Evolutionary conservation across 2,888 invertebrate species (phyloP), one percentile per base, ranked within the genome.

Genomic region (Drosophila barbarae): DNA sequence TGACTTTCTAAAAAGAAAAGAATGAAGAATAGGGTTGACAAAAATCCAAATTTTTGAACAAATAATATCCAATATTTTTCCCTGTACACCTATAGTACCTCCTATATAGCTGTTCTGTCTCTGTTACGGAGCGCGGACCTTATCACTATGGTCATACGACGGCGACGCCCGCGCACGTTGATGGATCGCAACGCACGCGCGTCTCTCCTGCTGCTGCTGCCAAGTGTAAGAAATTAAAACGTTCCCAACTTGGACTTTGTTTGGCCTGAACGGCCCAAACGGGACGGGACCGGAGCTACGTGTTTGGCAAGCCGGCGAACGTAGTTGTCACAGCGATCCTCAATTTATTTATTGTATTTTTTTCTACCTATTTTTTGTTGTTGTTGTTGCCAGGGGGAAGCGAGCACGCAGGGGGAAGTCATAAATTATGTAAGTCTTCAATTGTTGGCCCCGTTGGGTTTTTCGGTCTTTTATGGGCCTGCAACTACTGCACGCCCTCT

Each of bases 301-400:
- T 85, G 86, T 78, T 78, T 84, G 86, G 82, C 84, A 77, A 85
- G 74, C 38, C 67, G 73, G 64, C 79, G 72, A 74, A 52, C 47
- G 67, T 41, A 41, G 41, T 65, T 57, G 57, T 57, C 58, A 67
- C 51, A 69, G 47, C 84, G 74, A 81, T 82, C 83, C 85, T 80
- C 85, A 83, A 78, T 80, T 80, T 85, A 85, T 85, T 80, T 83
- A 85, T 84, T 76, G 80, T 85, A 81, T 77, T 77, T 54, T 84
- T 74, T 81, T 75, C 82, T 79, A 73, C 83, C 80, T 67, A 69
- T 61, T 49, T 55, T 53, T 41, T 49, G 7, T 8, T 7, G 30
- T 30, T 30, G 10, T 26, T 57, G 61, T 64, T 63, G 51, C 66
- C 66, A 51, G 26, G 65, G 61, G 61, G 51, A 44, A 50, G 51